Conservation (phyloP, 2,797 vertebrate species). For the Triplophysa bombifrons region DNA sequence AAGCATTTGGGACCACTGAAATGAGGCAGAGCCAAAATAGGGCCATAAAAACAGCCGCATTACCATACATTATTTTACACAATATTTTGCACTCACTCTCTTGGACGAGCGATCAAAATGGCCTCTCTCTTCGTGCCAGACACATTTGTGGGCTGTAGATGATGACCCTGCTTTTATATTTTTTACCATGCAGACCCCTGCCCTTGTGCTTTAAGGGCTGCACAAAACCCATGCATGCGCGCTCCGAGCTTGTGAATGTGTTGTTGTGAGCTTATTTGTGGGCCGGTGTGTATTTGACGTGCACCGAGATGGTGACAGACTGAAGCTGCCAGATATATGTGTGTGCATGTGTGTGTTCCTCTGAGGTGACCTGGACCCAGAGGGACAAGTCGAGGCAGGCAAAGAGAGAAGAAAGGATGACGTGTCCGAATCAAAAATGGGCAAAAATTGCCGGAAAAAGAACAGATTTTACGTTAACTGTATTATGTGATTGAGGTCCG, state of each 20-base stretch:
- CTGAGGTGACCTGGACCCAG: slow-evolving; percentile 76
- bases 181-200: slow-evolving; percentile 71
- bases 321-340: slow-evolving; percentile 59
- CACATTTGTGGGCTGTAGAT: slow-evolving; percentile 75
- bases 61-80: slow-evolving; percentile 74
- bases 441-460: slow-evolving; percentile 49
- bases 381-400: slow-evolving; percentile 61
- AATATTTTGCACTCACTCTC: slow-evolving; percentile 71
- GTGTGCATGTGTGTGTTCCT: slow-evolving; percentile 55
- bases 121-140: slow-evolving; percentile 66
- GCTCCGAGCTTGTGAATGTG: slow-evolving; percentile 46
- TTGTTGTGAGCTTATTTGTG: slow-evolving; percentile 56
- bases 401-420: slow-evolving; percentile 64
- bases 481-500: not conserved
- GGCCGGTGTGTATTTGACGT: slow-evolving; percentile 41
- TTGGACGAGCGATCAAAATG: slow-evolving; percentile 75
- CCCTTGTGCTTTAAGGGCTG: slow-evolving; percentile 72
- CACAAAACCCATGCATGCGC: slow-evolving; percentile 63
- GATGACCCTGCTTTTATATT: slow-evolving; percentile 74
- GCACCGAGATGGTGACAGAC: slow-evolving; percentile 62
- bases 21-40: slow-evolving; percentile 62
- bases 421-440: slow-evolving; percentile 63
- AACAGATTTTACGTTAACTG: not conserved
- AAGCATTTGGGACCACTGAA: slow-evolving; percentile 59
- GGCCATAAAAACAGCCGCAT: slow-evolving; percentile 71